These are phyloP conservation scores for Hemicordylus capensis DNA, from an alignment of 2,113 vertebrate genomes.

Conservation along the genomic window DNA sequence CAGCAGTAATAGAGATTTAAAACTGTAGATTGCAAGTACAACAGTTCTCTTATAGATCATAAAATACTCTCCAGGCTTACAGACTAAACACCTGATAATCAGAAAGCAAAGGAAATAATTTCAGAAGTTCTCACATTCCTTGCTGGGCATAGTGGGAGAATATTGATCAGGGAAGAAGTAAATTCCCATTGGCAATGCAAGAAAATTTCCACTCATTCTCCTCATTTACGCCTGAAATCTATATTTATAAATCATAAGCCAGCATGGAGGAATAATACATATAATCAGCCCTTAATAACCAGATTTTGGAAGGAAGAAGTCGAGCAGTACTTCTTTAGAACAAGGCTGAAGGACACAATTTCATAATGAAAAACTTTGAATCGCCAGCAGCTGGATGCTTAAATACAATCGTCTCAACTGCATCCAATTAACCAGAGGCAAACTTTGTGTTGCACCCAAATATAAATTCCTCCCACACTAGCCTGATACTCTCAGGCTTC, in stretches of 20 bases:
- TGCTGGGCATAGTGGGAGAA: not conserved
- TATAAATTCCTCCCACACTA: not conserved
- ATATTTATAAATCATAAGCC: conserved; percentile 12
- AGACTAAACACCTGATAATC: not conserved
- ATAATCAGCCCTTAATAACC: conserved; percentile 24
- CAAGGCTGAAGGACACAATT: conserved; percentile 34
- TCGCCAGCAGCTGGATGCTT: conserved; percentile 21
- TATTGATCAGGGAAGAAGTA: not conserved
- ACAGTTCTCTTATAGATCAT: not conserved
- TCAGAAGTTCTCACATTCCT: not conserved
- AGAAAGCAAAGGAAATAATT: not conserved
- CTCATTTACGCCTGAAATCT: not conserved
- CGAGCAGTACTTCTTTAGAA: conserved; percentile 17
- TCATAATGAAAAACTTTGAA: conserved; percentile 21
- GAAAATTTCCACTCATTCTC: not conserved
- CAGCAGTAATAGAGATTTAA: too few species aligned
- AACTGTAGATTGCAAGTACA: not conserved
- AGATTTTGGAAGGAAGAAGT: not conserved
- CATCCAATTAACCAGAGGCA: not conserved
- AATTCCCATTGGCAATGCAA: conserved; percentile 6
- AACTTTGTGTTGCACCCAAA: not conserved
- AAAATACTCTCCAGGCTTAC: not conserved
- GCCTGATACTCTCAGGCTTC: conserved; percentile 13
- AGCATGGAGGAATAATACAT: conserved; percentile 3
- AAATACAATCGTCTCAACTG: not conserved